Conservation (phyloP, 2,797 vertebrate genomes). For the Karalla daura region DNA sequence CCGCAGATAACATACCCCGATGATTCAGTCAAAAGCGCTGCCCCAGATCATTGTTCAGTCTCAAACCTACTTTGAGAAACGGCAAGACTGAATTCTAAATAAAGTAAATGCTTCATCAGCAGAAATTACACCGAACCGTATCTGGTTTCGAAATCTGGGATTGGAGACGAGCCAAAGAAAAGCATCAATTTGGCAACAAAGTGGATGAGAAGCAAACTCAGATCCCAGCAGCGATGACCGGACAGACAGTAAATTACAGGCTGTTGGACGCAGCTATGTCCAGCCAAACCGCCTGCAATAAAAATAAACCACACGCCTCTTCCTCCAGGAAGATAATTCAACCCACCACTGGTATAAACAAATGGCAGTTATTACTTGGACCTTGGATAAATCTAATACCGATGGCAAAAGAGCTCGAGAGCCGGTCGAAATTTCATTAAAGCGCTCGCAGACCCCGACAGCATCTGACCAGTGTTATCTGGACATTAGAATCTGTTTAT, state of each 20-base stretch:
- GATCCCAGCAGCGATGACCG: not conserved
- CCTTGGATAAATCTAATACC: not conserved
- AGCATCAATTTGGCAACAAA: not conserved
- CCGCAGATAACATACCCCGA: not conserved
- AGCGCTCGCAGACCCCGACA: not conserved
- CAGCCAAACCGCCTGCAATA: too few relatives aligned
- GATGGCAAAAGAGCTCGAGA: not conserved
- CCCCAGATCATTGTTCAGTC: constrained; percentile 43
- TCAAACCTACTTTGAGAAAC: constrained; percentile 15
- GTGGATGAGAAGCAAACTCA: not conserved
- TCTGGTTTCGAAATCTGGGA: too few relatives aligned
- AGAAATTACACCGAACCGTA: not conserved
- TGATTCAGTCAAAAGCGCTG: constrained; percentile 29
- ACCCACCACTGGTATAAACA: not conserved
- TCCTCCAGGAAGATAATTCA: not conserved
- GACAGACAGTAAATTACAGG: not conserved
- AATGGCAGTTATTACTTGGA: not conserved
- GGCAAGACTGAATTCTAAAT: constrained; percentile 23
- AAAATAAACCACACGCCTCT: not conserved
- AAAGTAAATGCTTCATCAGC: constrained; percentile 15
- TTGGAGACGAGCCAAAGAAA: not conserved
- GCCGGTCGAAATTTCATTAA: not conserved
- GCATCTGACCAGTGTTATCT: not conserved
- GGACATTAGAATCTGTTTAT: not conserved
- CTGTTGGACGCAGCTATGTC: not conserved